Base-by-base conservation (phyloP, 2,113 vertebrate species). In the Peromyscus leucopus region DNA sequence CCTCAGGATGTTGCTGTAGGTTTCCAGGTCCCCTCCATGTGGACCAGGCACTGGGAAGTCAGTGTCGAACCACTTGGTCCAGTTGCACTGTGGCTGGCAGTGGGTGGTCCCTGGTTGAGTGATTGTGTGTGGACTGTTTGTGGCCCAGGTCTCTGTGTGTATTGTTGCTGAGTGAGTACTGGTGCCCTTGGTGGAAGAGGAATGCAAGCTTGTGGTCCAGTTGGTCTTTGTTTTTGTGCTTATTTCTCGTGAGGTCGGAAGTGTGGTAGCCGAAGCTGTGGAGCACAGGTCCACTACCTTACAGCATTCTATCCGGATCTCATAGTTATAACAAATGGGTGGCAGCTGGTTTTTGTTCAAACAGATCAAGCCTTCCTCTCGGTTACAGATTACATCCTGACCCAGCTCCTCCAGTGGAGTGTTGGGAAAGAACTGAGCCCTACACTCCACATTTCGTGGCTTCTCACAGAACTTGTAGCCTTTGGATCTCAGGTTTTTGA, bases 251-350 rank as follows among this genome's bases (percentile, higher is more conserved):
- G 57, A 0, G 7, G 0, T 0, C 0, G 0, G 0, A 0, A 0
- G 1, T 0, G 57, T 42, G 0, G 0, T 9, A 0, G 0, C 2
- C 0, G 36, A 0, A 0, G 61, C 19, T 0, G 36, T 5, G 7
- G 2, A 0, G 82, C 97, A 93, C 95, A 85, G 0, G 92, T 97
- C 72, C 22, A 90, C 13, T 0, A 87, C 84, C 0, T 16, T 83
- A 4, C 99, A 99, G 88, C 99, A 99, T 4, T n/a, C 75, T 17
- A 99, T 31, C 5, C 97, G 98, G n/a, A 99, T 97, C 55, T 99
- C 91, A 1, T 99, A 99, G 61, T 99, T 98, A n/a, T 98, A 92
- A 86, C 99, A 99, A 0, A 93, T 65, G 0, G 90, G 94, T 0
- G 96, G 89, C 31, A 63, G 2, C 92, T 99, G 98, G 39, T 99